Conservation (phyloP, 2,113 vertebrate genomes). For the Cochlearius cochlearius region DNA sequence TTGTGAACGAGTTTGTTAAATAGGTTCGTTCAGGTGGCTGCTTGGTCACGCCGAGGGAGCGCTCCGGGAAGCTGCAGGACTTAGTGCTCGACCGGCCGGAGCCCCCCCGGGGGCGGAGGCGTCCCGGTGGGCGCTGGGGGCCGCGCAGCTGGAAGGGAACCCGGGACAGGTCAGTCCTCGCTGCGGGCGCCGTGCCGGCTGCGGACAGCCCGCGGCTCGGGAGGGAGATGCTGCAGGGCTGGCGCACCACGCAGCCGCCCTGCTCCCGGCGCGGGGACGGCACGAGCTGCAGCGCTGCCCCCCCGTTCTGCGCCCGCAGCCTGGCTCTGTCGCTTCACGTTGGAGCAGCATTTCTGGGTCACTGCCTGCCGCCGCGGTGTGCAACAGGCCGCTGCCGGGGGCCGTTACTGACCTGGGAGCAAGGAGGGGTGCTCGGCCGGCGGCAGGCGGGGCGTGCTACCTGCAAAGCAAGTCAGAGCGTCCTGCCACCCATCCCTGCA, state of each 20-base stretch:
- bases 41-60: neutral
- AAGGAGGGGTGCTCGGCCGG: neutral
- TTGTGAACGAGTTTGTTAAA: neutral
- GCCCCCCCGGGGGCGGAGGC: fast-evolving
- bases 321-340: neutral
- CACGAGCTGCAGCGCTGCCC: too few relatives aligned
- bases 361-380: neutral
- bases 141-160: slow-evolving; percentile 4
- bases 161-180: neutral
- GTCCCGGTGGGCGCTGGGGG: neutral
- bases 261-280: neutral
- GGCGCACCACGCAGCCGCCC: fast-evolving
- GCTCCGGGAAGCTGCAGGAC: neutral
- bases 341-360: neutral
- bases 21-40: neutral
- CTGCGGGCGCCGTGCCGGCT: fast-evolving
- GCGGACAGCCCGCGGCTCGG: neutral
- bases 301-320: neutral
- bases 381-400: neutral
- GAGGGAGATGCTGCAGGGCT: neutral
- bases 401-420: neutral
- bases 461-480: neutral
- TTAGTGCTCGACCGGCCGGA: neutral
- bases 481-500: neutral
- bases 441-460: neutral